Percentiles rank a stretch among this genome's conserved stretches.
These are phyloP conservation scores for Camponotus vicinus DNA, from an alignment of 1,140 invertebrate species.

Conservation along the genomic window DNA sequence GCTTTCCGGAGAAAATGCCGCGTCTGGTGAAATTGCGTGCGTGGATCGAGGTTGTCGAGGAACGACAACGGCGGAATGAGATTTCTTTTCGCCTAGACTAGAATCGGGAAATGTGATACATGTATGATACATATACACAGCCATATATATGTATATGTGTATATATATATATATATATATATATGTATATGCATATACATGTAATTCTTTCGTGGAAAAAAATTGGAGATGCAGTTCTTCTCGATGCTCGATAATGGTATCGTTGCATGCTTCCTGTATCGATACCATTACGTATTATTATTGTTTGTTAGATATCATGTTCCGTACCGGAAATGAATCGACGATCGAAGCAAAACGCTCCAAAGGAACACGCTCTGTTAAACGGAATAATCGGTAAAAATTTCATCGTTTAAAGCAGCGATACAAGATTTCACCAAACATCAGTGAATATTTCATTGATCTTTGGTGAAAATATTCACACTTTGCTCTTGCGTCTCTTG, in stretches of 20 bases:
- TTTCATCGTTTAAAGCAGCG: no score
- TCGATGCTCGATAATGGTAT: not conserved
- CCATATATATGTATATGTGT: no score
- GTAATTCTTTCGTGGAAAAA: not conserved
- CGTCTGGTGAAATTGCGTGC: constrained; percentile 11
- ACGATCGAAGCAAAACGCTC: not conserved
- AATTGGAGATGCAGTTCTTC: not conserved
- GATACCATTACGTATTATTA: constrained; percentile 12
- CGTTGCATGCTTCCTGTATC: not conserved
- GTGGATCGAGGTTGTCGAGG: not conserved
- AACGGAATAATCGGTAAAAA: no score
- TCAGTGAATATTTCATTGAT: no score
- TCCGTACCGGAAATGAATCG: constrained; percentile 8
- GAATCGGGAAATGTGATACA: not conserved
- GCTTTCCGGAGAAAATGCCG: constrained; percentile 31
- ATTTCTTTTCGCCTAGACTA: not conserved
- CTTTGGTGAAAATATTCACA: no score
- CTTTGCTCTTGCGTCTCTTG: no score
- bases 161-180: no score
- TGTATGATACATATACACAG: no score
- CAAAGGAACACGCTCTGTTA: not conserved
- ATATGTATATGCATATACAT: no score
- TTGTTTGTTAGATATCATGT: not conserved
- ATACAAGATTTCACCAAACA: no score
- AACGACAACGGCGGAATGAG: not conserved